phyloP scores from a whole-genome alignment of 2,888 invertebrate species.

The Drosophila basisetae region DNA sequence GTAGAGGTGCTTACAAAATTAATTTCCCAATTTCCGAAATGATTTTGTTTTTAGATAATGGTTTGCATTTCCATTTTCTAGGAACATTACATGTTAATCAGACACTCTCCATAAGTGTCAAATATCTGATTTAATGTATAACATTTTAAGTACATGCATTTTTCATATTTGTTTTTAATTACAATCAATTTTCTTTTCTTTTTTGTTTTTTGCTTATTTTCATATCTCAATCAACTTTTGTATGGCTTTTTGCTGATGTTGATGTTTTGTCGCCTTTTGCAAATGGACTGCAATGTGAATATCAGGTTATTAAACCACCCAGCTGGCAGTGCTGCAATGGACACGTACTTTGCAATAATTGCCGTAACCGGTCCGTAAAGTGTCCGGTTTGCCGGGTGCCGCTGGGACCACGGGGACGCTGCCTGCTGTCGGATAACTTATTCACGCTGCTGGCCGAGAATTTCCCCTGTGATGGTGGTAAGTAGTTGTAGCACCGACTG shows the following conservation, averaged over 20 bases:
- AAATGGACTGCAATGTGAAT: background rate
- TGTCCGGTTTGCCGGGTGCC: slow-evolving; percentile 86
- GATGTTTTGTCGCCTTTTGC: background rate
- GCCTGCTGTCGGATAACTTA: slow-evolving; percentile 86
- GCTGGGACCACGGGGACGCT: slow-evolving; percentile 85
- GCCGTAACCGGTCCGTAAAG: slow-evolving; percentile 85
- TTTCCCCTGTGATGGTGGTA: slow-evolving; percentile 85
- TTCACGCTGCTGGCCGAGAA: slow-evolving; percentile 84
- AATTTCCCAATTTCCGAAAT: no score
- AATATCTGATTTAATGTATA: background rate
- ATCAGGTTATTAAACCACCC: slow-evolving; percentile 85
- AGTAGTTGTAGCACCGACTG: slow-evolving; percentile 39
- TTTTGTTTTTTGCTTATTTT: slow-evolving; percentile 15
- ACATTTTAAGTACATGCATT: background rate
- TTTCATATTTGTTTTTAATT: slow-evolving; percentile 11
- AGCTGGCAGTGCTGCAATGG: slow-evolving; percentile 86
- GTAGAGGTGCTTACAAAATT: no score
- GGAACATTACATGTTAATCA: background rate
- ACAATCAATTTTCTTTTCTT: slow-evolving; percentile 18
- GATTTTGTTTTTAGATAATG: no score
- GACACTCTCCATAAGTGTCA: background rate
- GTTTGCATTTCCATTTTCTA: background rate
- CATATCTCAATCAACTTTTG: slow-evolving; percentile 4
- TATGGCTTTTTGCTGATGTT: background rate
- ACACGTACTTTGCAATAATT: slow-evolving; percentile 86